Base-by-base conservation (phyloP, 1,140 invertebrate species). In the Dreissena rostriformis region DNA sequence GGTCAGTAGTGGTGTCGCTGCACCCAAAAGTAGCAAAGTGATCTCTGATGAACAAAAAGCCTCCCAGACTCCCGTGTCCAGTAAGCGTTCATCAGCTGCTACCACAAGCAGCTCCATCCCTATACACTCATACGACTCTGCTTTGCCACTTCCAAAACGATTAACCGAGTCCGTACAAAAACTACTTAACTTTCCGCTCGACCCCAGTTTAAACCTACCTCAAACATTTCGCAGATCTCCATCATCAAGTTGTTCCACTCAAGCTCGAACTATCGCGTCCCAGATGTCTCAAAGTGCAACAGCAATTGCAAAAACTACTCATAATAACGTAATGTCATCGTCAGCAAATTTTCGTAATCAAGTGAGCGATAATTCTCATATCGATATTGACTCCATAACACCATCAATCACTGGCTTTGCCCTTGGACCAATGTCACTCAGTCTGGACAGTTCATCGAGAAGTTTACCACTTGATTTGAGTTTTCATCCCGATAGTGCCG, bases 151-250 rank as follows among this genome's bases (percentile, higher is more conserved):
- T 29, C 81, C 71, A 74, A 83, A 83, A 52, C 15, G 81, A 70
- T 67, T 83, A 17, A 75, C 81, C 39, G 81, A 83, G 63, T 83
- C 81, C 61, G 81, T 83, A 52, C 81, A 83, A 61, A 83, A 83
- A 57, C 19, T 83, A 55, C 70, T 75, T 68, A 72, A 72, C 19
- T 57, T 76, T 74, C 81, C 81, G 70, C 68, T 72, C 66, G 63
- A 68, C 2, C 53, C 53, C 55, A 19, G 28, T 28, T 66, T 28
- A 39, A 39, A 39, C 15, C 81, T 83, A 83, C 81, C 81, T 83
- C 81, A 83, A 70, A 73, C 24, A 14, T 75, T 68, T 70, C 72
- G 81, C 65, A 66, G 81, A 83, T 83, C 81, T 83, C 81, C 81
- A 12, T 68, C 72, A 52, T 75, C 51, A 52, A 75, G 81, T 63